Base-by-base conservation (phyloP, 2,888 invertebrate genomes). In the Zelleria hepariella region DNA sequence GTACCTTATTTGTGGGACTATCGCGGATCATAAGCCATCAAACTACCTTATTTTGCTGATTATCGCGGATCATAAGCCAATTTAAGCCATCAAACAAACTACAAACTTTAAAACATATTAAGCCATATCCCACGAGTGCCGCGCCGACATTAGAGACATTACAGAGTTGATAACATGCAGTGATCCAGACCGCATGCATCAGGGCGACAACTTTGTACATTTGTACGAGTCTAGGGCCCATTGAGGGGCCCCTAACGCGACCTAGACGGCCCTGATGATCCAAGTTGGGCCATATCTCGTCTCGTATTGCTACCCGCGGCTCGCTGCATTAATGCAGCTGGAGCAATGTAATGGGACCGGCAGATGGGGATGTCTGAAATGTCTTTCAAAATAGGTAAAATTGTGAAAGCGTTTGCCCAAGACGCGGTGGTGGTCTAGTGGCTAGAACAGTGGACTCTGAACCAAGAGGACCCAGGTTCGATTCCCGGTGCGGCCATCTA, bases 241-340 rank as follows among this genome's bases (percentile, higher is more conserved):
- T 72, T 73, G 71, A 71, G 72, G 68, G 68, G 65, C 32, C 32
- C 63, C 70, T 70, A 70, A 72, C 71, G 67, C 70, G 32, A 42
- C 32, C 25, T 49, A 49, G 49, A 25, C 75, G 63, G 32, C 15
- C 32, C 74, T 82, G 82, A 84, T 81, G 82, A 79, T 72, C 78
- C 69, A 86, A 86, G 75, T 86, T 85, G 70, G 63, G 70, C 73
- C 69, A 77, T 86, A 80, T 80, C 80, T 81, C 24, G 52, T 15
- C n/a, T 42, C 15, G 32, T 42, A 42, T 42, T 58, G 23, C 49
- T 18, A 49, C 48, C n/a, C 49, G 18, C 23, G n/a, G 56, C 25
- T 23, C 23, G 21, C 58, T 61, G 62, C 62, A 59, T 64, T 64
- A 63, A 62, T 64, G 64, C 61, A 62, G 26, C 48, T 47, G 27